A percentile compares a stretch with the other conserved stretches of the same genome.
phyloP scores from a whole-genome alignment of 35 echinoderm and acorn worm genomes.

The Ptychodera flava region DNA sequence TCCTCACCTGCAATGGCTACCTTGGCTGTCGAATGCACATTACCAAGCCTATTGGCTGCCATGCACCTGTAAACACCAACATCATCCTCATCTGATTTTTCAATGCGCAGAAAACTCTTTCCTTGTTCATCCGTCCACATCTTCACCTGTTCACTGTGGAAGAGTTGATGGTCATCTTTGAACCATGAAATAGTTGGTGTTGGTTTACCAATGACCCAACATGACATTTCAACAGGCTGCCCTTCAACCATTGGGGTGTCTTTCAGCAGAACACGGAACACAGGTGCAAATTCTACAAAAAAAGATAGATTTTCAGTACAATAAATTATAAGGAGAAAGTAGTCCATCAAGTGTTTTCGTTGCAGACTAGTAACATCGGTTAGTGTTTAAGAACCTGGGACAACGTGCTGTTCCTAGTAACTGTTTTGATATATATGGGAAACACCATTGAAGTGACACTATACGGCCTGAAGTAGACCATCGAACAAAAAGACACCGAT shows the following conservation, averaged over 20 bases:
- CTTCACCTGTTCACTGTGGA: conserved; percentile 28
- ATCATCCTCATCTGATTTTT: conserved; percentile 48
- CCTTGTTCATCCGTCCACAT: conserved; percentile 45
- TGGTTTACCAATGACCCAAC: conserved; percentile 63
- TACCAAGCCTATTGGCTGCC: conserved; percentile 59
- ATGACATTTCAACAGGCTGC: conserved; percentile 56
- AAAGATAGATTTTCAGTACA: too few species aligned
- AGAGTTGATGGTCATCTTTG: conserved; percentile 32
- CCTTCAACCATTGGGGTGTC: conserved; percentile 51
- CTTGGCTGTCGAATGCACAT: conserved; percentile 41
- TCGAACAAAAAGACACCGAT: too few species aligned
- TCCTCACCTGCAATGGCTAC: conserved; percentile 73
- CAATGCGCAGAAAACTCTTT: conserved; percentile 52
- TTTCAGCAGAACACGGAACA: conserved; percentile 57
- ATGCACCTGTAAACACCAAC: conserved; percentile 68
- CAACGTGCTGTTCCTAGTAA: too few species aligned
- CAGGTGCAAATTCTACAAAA: conserved; percentile 41
- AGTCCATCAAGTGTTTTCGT: too few species aligned
- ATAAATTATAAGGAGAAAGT: too few species aligned
- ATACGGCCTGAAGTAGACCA: too few species aligned
- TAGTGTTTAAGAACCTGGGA: too few species aligned
- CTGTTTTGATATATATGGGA: too few species aligned
- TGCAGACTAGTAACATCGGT: too few species aligned
- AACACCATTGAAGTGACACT: too few species aligned
- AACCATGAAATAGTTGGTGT: conserved; percentile 65